Base-by-base conservation (phyloP, 1,140 invertebrate genomes). In the Helicoverpa armigera region DNA sequence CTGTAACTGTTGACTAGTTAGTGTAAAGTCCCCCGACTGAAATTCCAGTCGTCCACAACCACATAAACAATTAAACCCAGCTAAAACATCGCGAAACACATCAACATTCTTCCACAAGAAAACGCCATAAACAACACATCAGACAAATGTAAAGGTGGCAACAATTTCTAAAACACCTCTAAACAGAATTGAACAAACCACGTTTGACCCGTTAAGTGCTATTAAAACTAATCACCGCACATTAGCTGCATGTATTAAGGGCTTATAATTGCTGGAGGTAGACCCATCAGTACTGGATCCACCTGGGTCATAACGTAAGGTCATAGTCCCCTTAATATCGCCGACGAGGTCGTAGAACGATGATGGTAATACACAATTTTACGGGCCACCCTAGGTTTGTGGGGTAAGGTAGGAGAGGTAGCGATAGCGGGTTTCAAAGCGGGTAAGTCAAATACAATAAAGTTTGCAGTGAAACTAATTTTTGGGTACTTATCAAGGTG, bases 341-440 rank as follows among this genome's bases (percentile, higher is more conserved):
- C 82, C 73, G 80, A 76, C 82, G 88, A 90, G 88, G 88, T 91
- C 88, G 87, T 83, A 82, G 87, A 80, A 86, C 88, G 88, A 91
- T 89, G 90, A 89, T 89, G 87, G 86, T 89, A 91, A 91, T 92
- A 88, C 89, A 89, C 88, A 92, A 90, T 92, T 90, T 92, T 88
- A 93, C 85, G 87, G 89, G 80, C 83, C 85, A 88, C 83, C 87
- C 86, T 81, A 79, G 56, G 43, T 50, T 16, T 83, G 51, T 73
- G 85, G 82, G 72, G 9, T 61, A 85, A 84, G 77, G 12, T 10
- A 80, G 13, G 60, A 53, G 81, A 63, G 43, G 63, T 18, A 79
- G 43, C 78, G 79, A 51, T 53, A 82, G 75, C 81, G 75, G 58
- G 14, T 13, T 7, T 12, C 9, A 4, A 3, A 67, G 63, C 43